These are phyloP conservation scores for Micronycteris hirsuta DNA, from an alignment of 2,113 vertebrate genomes.

Conservation along the genomic window DNA sequence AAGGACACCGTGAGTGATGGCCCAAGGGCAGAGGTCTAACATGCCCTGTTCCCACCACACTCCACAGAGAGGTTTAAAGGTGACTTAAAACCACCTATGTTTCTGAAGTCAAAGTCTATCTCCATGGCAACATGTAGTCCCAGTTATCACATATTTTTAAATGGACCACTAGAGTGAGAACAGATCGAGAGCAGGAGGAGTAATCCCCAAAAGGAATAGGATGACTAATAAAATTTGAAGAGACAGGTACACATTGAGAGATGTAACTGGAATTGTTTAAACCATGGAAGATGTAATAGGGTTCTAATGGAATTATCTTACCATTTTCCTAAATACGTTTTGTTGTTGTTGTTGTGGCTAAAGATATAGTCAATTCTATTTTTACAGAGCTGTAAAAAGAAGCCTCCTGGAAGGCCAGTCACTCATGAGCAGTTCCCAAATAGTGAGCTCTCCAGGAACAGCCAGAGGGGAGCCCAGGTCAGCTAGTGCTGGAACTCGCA, in stretches of 20 bases:
- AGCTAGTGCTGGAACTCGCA: background rate
- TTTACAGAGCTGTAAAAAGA: background rate
- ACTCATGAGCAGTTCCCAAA: background rate
- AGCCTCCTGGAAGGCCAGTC: background rate
- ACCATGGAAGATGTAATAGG: background rate
- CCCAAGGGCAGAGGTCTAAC: background rate
- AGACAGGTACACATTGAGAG: background rate
- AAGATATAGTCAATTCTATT: background rate
- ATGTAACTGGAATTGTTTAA: background rate
- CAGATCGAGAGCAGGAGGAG: background rate
- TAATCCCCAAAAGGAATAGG: background rate
- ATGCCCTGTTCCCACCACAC: background rate
- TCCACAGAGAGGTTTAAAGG: background rate
- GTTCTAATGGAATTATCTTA: background rate
- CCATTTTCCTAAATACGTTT: background rate
- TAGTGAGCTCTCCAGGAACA: background rate
- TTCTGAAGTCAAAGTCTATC: background rate
- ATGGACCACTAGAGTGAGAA: background rate
- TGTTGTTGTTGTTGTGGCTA: background rate
- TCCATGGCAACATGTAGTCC: background rate
- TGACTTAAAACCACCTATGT: background rate
- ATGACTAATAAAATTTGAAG: background rate
- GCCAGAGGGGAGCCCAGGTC: background rate
- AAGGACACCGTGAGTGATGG: background rate
- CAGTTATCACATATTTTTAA: background rate